Evolutionary conservation across 2,797 vertebrate species (phyloP).

Genomic region (Momotus momota): DNA sequence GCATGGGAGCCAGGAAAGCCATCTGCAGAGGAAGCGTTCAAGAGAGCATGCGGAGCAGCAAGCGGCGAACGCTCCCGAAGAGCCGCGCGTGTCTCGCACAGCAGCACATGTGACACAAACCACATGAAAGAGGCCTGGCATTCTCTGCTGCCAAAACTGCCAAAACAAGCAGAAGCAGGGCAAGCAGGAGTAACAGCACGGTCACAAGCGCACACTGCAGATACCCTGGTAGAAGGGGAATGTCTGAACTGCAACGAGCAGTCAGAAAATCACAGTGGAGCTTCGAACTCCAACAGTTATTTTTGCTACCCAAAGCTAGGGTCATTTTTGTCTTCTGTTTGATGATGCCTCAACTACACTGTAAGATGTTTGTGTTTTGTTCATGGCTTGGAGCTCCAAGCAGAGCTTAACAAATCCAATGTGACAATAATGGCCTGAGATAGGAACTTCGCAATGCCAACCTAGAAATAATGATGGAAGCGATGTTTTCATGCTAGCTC

Average conservation of each 20-base stretch:
- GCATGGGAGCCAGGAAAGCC: constrained; percentile 29
- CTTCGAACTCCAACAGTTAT: neutral
- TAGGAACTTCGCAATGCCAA: neutral
- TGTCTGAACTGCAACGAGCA: neutral
- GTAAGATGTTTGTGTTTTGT: neutral
- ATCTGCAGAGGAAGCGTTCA: constrained; percentile 38
- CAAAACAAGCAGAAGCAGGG: constrained; percentile 44
- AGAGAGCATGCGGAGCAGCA: neutral
- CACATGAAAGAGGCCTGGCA: constrained; percentile 14
- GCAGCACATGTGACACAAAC: constrained; percentile 53
- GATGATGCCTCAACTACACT: neutral
- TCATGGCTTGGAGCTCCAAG: neutral
- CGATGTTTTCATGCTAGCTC: neutral
- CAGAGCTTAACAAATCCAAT: neutral
- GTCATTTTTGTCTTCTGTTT: neutral
- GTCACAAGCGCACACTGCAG: neutral
- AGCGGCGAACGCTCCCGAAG: neutral
- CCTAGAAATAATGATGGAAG: neutral
- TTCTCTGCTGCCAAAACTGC: constrained; percentile 9
- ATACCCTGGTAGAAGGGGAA: neutral
- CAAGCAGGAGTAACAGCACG: neutral
- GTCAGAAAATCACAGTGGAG: neutral
- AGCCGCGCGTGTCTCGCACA: neutral
- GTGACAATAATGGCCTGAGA: neutral
- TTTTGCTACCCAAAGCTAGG: neutral